A percentile compares a stretch with the other conserved stretches of the same genome.
Evolutionary conservation across 2,888 invertebrate genomes (phyloP).

Genomic region (Druceiella hillmani): DNA sequence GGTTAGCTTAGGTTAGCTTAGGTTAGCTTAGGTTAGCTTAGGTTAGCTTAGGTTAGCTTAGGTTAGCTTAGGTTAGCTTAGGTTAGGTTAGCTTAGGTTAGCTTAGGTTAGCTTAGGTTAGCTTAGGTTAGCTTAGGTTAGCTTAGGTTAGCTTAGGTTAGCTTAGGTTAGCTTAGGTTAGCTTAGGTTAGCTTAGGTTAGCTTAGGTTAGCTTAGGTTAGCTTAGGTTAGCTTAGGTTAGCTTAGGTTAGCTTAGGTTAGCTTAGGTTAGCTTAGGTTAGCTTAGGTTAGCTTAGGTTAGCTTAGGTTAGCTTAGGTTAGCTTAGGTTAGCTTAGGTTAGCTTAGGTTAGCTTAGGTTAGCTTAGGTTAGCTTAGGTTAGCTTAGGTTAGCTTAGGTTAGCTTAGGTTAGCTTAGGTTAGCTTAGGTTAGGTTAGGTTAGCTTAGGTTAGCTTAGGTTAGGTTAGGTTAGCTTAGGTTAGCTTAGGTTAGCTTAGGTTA

Average conservation of each 20-base stretch:
- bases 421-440: neutral
- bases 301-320: neutral
- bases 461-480: neutral
- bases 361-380: neutral
- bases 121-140: neutral
- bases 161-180: neutral
- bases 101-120: neutral
- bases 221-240: neutral
- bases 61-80: neutral
- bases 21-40: neutral
- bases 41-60: neutral
- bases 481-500: neutral
- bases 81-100: neutral
- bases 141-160: neutral
- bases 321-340: neutral
- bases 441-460: neutral
- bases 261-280: neutral
- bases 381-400: neutral
- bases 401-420: neutral
- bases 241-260: neutral
- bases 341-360: neutral
- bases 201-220: neutral
- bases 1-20: neutral
- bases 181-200: neutral
- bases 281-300: neutral